Percentiles rank a stretch among this genome's conserved stretches.
These are phyloP conservation scores for Pipistrellus nathusii DNA, from an alignment of 2,797 vertebrate species.

Conservation along the genomic window DNA sequence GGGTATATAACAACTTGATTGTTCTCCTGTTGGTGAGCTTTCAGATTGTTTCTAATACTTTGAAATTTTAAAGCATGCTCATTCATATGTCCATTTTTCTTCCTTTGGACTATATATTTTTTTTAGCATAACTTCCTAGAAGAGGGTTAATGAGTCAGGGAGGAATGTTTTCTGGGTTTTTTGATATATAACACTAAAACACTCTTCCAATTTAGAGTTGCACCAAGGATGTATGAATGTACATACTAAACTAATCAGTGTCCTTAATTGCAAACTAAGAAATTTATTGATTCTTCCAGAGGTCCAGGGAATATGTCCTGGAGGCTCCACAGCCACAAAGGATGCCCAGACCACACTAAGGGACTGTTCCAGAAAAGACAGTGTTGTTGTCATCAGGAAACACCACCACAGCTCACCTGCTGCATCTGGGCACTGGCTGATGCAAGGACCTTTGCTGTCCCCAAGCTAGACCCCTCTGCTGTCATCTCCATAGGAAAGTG, in stretches of 20 bases:
- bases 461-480: background rate
- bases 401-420: fast-evolving
- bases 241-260: background rate
- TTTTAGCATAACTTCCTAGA: slow-evolving; percentile 23
- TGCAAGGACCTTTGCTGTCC: background rate
- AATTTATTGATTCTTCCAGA: background rate
- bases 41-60: background rate
- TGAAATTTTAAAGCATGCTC: slow-evolving; percentile 4
- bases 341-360: background rate
- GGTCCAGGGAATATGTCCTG: background rate
- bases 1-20: background rate
- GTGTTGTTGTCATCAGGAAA: background rate
- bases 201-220: slow-evolving; percentile 22
- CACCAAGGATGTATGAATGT: background rate
- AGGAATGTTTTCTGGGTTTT: background rate
- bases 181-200: background rate
- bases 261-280: background rate
- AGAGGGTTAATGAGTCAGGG: background rate
- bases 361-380: background rate
- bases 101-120: slow-evolving; percentile 35
- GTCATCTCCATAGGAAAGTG: background rate
- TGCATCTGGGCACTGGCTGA: background rate
- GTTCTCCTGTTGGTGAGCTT: background rate
- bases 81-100: slow-evolving; percentile 14
- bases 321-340: background rate